These are phyloP conservation scores for Synanthedon formicaeformis DNA, from an alignment of 2,888 invertebrate species.

Conservation along the genomic window DNA sequence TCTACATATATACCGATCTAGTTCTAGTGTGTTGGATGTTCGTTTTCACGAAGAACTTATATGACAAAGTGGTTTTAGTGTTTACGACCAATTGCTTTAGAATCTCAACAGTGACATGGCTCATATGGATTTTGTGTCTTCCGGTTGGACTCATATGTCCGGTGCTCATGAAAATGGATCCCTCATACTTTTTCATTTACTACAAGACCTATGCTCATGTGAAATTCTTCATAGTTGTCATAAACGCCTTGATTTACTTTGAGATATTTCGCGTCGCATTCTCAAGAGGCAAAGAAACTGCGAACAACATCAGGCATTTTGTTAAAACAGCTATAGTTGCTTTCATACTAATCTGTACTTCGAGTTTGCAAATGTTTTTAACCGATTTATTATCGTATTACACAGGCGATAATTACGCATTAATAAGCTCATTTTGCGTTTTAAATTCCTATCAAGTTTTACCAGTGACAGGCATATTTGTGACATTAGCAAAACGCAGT, in stretches of 20 bases:
- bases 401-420: slow-evolving; percentile 4
- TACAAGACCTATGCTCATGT: slow-evolving; percentile 22
- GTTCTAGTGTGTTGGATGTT: slow-evolving; percentile 41
- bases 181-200: slow-evolving; percentile 12
- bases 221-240: slow-evolving; percentile 28
- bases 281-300: slow-evolving; percentile 8
- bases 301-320: slow-evolving; percentile 13
- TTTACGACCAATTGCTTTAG: slow-evolving; percentile 21
- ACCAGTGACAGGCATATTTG: slow-evolving; percentile 20
- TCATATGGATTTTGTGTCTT: slow-evolving; percentile 27
- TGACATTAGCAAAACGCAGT: slow-evolving; percentile 13
- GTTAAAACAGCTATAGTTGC: slow-evolving; percentile 24
- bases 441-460: slow-evolving; percentile 27
- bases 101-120: slow-evolving; percentile 15
- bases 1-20: slow-evolving; percentile 34
- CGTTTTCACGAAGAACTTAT: slow-evolving; percentile 41
- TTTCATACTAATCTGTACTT: slow-evolving; percentile 31
- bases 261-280: slow-evolving; percentile 31
- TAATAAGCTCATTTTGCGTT: slow-evolving; percentile 19
- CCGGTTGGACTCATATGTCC: slow-evolving; percentile 25
- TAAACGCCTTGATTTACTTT: slow-evolving; percentile 31
- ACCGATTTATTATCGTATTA: slow-evolving; percentile 24
- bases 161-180: slow-evolving; percentile 7
- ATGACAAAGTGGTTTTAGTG: slow-evolving; percentile 40
- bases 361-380: slow-evolving; percentile 35